These are phyloP conservation scores for Polydrusus cervinus DNA, from an alignment of 2,888 invertebrate genomes.

Conservation along the genomic window DNA sequence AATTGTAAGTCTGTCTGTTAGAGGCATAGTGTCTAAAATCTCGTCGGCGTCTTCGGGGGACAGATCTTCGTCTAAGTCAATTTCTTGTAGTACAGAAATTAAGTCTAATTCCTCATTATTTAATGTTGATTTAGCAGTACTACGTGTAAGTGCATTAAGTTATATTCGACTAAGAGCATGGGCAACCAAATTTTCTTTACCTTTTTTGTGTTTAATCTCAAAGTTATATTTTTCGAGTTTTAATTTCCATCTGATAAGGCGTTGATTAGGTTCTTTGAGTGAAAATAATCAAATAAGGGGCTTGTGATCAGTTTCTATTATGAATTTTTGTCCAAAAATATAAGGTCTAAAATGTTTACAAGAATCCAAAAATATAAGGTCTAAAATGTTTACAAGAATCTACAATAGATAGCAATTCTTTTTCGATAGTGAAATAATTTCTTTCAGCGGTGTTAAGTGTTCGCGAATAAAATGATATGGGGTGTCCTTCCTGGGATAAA, in stretches of 20 bases:
- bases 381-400: conserved; percentile 15
- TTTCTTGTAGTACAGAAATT: conserved; percentile 5
- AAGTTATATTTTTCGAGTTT: background rate
- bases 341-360: conserved; percentile 19
- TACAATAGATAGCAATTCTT: no score
- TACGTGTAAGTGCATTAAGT: conserved; percentile 3
- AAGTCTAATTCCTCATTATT: background rate
- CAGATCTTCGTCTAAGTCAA: conserved; percentile 18
- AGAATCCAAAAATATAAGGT: conserved; percentile 25
- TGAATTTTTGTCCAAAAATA: conserved; percentile 5
- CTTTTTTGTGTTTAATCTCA: conserved; percentile 22
- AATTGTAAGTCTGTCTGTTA: no score
- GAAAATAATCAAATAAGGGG: no score
- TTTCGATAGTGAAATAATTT: no score
- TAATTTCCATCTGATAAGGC: background rate
- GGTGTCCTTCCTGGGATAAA: no score
- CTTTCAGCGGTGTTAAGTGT: no score
- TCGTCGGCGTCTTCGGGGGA: no score
- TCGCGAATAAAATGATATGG: no score
- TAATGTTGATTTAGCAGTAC: background rate
- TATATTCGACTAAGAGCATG: conserved; percentile 23
- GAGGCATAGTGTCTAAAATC: no score
- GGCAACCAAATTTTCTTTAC: conserved; percentile 18
- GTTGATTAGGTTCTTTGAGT: no score
- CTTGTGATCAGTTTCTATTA: no score